Conservation (phyloP, 1,140 invertebrate genomes). For the Gryllus bimaculatus region DNA sequence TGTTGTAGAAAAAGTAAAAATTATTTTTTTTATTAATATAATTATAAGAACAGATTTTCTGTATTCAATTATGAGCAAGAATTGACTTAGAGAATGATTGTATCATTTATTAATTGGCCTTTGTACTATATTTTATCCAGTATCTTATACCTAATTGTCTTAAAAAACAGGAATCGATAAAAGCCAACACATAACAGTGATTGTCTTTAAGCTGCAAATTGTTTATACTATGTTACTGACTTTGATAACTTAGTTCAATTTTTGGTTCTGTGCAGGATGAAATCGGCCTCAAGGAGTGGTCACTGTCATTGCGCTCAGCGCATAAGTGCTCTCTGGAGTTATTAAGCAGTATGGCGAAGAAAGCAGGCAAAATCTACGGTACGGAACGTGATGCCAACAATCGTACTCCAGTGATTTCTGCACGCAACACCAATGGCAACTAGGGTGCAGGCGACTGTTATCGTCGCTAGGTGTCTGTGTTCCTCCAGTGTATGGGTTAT, state of each 20-base stretch:
- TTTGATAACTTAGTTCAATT: no score
- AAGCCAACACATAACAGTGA: background rate
- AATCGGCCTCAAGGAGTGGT: constrained; percentile 93
- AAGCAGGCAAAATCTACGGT: constrained; percentile 93
- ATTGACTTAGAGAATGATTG: no score
- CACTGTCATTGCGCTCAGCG: constrained; percentile 75
- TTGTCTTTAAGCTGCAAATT: no score
- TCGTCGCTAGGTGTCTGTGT: background rate
- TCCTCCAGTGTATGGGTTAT: background rate
- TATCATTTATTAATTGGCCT: no score
- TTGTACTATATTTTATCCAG: no score
- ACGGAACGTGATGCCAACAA: constrained; percentile 48
- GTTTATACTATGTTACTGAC: no score
- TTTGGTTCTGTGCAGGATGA: constrained; percentile 59
- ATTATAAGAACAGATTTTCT: no score
- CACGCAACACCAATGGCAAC: constrained; percentile 23
- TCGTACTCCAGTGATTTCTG: constrained; percentile 19
- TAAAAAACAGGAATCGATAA: background rate
- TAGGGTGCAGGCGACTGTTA: constrained; percentile 9
- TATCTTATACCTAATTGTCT: background rate
- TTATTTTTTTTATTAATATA: no score
- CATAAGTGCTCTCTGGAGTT: constrained; percentile 89
- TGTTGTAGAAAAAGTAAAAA: no score
- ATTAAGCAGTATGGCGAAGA: constrained; percentile 86
- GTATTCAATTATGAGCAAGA: no score